Evolutionary conservation across 2,888 invertebrate genomes (phyloP).

Genomic region (Criorhina ranunculi): DNA sequence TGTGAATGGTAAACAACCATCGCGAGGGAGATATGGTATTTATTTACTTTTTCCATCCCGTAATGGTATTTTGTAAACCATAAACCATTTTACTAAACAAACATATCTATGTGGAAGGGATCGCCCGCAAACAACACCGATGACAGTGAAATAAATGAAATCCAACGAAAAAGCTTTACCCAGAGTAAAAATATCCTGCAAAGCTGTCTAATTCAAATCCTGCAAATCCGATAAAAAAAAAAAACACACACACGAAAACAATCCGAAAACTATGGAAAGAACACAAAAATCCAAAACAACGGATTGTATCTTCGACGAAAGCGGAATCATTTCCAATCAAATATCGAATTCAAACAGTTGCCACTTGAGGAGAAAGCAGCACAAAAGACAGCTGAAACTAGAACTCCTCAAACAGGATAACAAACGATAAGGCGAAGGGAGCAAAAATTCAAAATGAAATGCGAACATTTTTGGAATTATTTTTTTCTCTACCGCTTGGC

Average conservation of each 20-base stretch:
- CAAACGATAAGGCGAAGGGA: background rate
- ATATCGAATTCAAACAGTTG: slow-evolving; percentile 57
- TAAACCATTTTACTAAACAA: slow-evolving; percentile 53
- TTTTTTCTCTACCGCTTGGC: background rate
- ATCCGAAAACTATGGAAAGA: slow-evolving; percentile 21
- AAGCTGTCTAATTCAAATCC: slow-evolving; percentile 54
- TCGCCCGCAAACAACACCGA: slow-evolving; percentile 50
- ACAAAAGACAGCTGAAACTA: slow-evolving; percentile 43
- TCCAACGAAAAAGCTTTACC: slow-evolving; percentile 39
- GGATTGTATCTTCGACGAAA: slow-evolving; percentile 17
- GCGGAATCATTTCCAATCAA: slow-evolving; percentile 43
- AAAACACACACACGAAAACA: slow-evolving; percentile 12
- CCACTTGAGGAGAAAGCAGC: slow-evolving; percentile 33
- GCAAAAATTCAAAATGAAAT: slow-evolving; percentile 38
- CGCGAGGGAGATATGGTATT: slow-evolving; percentile 21
- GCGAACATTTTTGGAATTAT: slow-evolving; percentile 40
- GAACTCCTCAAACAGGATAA: slow-evolving; percentile 43
- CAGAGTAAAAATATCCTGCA: slow-evolving; percentile 43
- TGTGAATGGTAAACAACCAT: slow-evolving; percentile 6
- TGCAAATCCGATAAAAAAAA: slow-evolving; percentile 52
- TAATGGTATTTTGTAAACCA: slow-evolving; percentile 25
- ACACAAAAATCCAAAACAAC: background rate
- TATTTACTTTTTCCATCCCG: slow-evolving; percentile 54
- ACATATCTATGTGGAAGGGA: background rate
- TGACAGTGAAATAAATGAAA: slow-evolving; percentile 70